Conservation (phyloP, 2,797 vertebrate genomes). For the Pseudomugil tenellus region DNA sequence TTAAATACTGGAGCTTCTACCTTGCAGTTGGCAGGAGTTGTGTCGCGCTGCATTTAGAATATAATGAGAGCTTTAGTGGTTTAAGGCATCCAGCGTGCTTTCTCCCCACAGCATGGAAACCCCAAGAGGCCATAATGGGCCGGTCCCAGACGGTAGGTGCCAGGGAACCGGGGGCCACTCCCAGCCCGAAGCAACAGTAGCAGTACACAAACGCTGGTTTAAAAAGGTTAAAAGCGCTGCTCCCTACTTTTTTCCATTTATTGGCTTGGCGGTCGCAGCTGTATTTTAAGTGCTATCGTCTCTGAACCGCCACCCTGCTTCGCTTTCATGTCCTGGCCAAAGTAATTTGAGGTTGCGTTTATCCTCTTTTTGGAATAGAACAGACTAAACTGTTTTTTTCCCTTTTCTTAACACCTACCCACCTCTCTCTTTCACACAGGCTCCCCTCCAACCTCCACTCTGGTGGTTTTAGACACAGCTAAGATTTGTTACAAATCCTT, state of each 20-base stretch:
- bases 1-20: conserved; percentile 71
- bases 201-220: conserved; percentile 78
- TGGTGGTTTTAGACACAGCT: conserved; percentile 51
- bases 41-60: conserved; percentile 81
- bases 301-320: conserved; percentile 79
- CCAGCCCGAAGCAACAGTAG: conserved; percentile 79
- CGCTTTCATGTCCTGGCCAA: conserved; percentile 82
- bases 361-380: conserved; percentile 81
- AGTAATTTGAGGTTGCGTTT: conserved; percentile 84
- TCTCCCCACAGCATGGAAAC: conserved; percentile 80
- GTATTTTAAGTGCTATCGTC: conserved; percentile 86
- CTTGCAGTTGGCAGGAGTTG: conserved; percentile 77
- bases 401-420: conserved; percentile 61
- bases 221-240: conserved; percentile 83
- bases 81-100: conserved; percentile 75
- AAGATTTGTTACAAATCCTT: conserved; percentile 45
- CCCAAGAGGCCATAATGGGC: conserved; percentile 80
- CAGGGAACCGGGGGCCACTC: conserved; percentile 74
- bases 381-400: conserved; percentile 82
- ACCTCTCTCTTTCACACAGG: conserved; percentile 26
- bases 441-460: conserved; percentile 40
- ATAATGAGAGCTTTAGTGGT: conserved; percentile 85
- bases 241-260: conserved; percentile 82
- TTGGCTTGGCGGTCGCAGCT: conserved; percentile 83
- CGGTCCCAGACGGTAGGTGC: conserved; percentile 78